phyloP scores from a whole-genome alignment of 2,888 invertebrate genomes.

The Chromoteleia sp. region DNA sequence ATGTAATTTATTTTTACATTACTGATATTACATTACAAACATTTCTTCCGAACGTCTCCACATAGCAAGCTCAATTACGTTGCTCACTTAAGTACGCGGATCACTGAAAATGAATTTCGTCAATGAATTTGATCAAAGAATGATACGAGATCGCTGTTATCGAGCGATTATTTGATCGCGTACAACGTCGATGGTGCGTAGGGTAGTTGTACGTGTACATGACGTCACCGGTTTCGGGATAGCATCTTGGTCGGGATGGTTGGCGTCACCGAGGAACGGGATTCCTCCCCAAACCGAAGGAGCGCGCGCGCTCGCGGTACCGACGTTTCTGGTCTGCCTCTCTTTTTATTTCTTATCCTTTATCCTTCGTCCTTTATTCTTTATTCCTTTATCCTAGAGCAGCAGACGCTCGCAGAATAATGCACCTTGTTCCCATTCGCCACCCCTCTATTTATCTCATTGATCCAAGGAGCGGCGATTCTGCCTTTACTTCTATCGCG shows the following conservation, averaged over 20 bases:
- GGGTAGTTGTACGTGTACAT: no score
- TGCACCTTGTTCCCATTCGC: slow-evolving; percentile 81
- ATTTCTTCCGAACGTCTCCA: no score
- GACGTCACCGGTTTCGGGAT: slow-evolving; percentile 17
- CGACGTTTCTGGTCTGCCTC: slow-evolving; percentile 73
- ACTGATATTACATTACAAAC: no score
- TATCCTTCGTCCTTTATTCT: slow-evolving; percentile 72
- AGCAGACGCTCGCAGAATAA: slow-evolving; percentile 77
- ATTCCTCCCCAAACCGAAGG: no score
- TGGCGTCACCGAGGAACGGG: slow-evolving; percentile 35
- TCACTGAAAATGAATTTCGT: no score
- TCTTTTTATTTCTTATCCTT: slow-evolving; percentile 75
- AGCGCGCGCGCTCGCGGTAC: slow-evolving; percentile 39
- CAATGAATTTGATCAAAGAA: no score
- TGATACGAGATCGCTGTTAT: no score
- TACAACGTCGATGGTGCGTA: no score
- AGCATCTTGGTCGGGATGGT: slow-evolving; percentile 1
- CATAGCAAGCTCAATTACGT: no score
- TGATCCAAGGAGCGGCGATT: slow-evolving; percentile 60
- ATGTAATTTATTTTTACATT: no score
- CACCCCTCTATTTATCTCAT: slow-evolving; percentile 73
- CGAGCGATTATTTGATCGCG: no score
- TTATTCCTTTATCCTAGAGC: slow-evolving; percentile 74
- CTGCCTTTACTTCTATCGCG: slow-evolving; percentile 62
- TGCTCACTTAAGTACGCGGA: no score